Evolutionary conservation across 2,797 vertebrate species (phyloP).

Genomic region (Brachyalestes nurse): DNA sequence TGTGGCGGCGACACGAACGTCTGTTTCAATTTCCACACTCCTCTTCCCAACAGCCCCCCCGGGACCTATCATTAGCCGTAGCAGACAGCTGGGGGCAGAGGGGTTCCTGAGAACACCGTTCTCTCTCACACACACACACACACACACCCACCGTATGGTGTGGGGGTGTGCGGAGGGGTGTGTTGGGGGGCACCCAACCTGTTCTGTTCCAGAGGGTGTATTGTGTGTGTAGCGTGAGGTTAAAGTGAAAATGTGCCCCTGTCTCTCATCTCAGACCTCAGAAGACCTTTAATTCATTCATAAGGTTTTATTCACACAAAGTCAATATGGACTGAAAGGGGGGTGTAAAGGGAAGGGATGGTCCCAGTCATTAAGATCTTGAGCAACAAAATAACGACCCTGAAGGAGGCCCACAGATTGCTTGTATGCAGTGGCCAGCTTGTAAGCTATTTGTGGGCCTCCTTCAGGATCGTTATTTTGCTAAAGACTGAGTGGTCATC

Average conservation of each 20-base stretch:
- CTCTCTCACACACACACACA: conserved; percentile 52
- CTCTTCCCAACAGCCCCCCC: conserved; percentile 82
- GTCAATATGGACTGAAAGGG: conserved; percentile 8
- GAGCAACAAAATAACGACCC: conserved; percentile 2
- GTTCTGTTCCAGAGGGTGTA: conserved; percentile 75
- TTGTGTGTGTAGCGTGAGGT: conserved; percentile 85
- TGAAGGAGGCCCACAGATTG: not conserved
- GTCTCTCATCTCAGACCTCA: conserved; percentile 63
- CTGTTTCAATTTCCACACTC: conserved; percentile 88
- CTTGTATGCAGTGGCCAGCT: not conserved
- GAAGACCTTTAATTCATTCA: conserved; percentile 49
- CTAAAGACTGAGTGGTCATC: not conserved
- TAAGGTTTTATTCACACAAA: conserved; percentile 42
- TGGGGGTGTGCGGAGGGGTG: conserved; percentile 43
- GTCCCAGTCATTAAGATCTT: not conserved
- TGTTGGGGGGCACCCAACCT: conserved; percentile 70
- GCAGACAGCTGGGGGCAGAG: conserved; percentile 87
- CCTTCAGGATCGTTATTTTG: not conserved
- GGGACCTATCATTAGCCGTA: conserved; percentile 86
- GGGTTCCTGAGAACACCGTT: conserved; percentile 72
- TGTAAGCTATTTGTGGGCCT: not conserved
- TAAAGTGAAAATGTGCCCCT: conserved; percentile 78
- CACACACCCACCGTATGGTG: conserved; percentile 70
- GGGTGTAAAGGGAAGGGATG: not conserved
- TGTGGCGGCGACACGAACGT: conserved; percentile 76